These are phyloP conservation scores for Synanthedon myopaeformis DNA, from an alignment of 2,888 invertebrate species.

Conservation along the genomic window DNA sequence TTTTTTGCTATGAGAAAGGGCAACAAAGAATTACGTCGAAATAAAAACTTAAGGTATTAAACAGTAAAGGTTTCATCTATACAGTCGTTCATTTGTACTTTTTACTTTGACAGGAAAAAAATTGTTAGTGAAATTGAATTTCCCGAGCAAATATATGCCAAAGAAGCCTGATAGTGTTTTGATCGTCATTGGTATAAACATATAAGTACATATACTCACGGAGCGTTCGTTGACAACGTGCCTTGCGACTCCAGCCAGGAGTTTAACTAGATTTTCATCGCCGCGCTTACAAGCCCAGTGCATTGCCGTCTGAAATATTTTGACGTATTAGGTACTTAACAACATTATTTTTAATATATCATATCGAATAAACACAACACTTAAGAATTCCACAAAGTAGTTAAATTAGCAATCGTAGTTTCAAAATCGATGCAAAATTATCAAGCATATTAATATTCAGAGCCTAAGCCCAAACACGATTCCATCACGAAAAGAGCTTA, in stretches of 20 bases:
- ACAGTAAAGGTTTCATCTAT: too few species aligned
- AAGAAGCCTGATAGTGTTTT: too few species aligned
- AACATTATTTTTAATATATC: not conserved
- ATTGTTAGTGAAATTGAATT: too few species aligned
- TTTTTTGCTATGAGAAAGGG: too few species aligned
- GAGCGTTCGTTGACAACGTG: slow-evolving; percentile 87
- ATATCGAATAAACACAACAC: not conserved
- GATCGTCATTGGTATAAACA: not conserved
- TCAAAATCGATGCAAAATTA: slow-evolving; percentile 33
- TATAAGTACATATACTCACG: slow-evolving; percentile 63
- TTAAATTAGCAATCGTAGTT: slow-evolving; percentile 13
- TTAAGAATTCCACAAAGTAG: not conserved
- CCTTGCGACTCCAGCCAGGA: slow-evolving; percentile 87
- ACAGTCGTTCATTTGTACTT: too few species aligned
- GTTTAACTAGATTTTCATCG: slow-evolving; percentile 89
- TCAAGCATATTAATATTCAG: slow-evolving; percentile 29
- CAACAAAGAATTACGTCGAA: too few species aligned
- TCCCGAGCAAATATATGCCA: too few species aligned
- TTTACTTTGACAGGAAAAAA: too few species aligned
- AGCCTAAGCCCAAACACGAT: slow-evolving; percentile 44
- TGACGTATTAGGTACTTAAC: not conserved
- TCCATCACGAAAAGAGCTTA: slow-evolving; percentile 55
- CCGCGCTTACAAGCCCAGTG: slow-evolving; percentile 98
- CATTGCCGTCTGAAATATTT: slow-evolving; percentile 84
- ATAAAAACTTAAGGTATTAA: too few species aligned